Percentiles rank a stretch among this genome's conserved stretches.
Evolutionary conservation across 2,113 vertebrate genomes (phyloP).

Genomic region (Catharus fuscescens): DNA sequence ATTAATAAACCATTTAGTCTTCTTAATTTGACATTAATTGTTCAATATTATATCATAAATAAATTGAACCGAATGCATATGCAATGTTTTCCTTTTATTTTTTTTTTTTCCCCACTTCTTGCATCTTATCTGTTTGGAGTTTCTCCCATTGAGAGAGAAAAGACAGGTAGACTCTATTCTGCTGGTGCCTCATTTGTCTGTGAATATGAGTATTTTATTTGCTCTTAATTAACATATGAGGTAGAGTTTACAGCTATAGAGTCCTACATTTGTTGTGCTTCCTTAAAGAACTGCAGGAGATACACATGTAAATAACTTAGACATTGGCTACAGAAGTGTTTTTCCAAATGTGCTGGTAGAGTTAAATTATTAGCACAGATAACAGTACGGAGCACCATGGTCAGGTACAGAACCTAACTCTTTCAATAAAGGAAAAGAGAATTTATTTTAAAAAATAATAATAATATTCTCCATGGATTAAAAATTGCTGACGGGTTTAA

Average conservation of each 20-base stretch:
- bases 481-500: not conserved
- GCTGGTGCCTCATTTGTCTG: not conserved
- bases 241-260: not conserved
- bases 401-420: constrained; percentile 9
- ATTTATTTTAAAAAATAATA: not conserved
- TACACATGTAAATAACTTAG: not conserved
- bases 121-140: not conserved
- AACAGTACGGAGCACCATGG: constrained; percentile 11
- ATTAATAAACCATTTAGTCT: constrained; percentile 44
- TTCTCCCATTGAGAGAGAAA: not conserved
- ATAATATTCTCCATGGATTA: rapidly evolving
- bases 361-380: constrained; percentile 38
- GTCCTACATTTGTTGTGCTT: not conserved
- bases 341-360: constrained; percentile 47
- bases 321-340: not conserved
- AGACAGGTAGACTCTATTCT: not conserved
- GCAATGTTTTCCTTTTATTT: not conserved
- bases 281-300: not conserved
- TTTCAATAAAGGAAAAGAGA: not conserved
- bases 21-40: constrained; percentile 41
- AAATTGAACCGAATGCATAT: not conserved
- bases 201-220: not conserved
- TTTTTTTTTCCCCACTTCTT: not conserved
- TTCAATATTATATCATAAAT: constrained; percentile 14
- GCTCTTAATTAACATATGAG: not conserved